Percentiles rank a stretch among this genome's conserved stretches.
phyloP scores from a whole-genome alignment of 2,113 vertebrate species.

The Leptocoma aspasia region DNA sequence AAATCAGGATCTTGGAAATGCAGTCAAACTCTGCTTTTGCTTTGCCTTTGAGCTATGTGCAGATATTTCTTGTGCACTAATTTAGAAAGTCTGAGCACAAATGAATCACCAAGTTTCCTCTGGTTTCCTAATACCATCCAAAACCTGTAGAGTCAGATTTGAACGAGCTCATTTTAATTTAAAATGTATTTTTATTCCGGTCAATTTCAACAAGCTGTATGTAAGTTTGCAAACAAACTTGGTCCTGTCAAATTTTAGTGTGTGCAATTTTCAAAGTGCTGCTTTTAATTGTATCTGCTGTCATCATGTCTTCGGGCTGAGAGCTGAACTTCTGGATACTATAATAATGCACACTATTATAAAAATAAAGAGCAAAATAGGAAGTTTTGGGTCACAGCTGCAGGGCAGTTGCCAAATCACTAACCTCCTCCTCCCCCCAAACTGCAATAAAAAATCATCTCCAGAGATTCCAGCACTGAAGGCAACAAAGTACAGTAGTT shows the following conservation, averaged over 20 bases:
- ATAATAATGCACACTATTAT: background rate
- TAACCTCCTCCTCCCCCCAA: background rate
- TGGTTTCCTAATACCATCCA: background rate
- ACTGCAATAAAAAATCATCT: constrained; percentile 51
- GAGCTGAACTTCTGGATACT: constrained; percentile 32
- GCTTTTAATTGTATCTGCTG: constrained; percentile 40
- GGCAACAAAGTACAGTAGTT: constrained; percentile 55
- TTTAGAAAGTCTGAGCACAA: constrained; percentile 4
- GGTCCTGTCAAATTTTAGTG: constrained; percentile 19
- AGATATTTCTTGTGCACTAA: background rate
- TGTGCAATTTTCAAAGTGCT: constrained; percentile 7
- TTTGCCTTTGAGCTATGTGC: background rate
- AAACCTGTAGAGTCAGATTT: background rate
- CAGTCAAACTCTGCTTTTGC: background rate
- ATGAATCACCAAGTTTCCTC: background rate
- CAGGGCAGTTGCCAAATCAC: constrained; percentile 36
- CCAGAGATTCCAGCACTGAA: constrained; percentile 38
- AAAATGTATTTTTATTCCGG: background rate
- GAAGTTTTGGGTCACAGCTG: constrained; percentile 41
- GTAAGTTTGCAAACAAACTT: background rate
- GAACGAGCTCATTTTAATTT: background rate
- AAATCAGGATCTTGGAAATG: background rate
- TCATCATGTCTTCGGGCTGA: background rate
- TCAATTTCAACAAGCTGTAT: background rate
- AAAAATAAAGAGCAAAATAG: constrained; percentile 37